Evolutionary conservation across 1,140 invertebrate genomes (phyloP).

Genomic region (Phymorhynchus buccinoides): DNA sequence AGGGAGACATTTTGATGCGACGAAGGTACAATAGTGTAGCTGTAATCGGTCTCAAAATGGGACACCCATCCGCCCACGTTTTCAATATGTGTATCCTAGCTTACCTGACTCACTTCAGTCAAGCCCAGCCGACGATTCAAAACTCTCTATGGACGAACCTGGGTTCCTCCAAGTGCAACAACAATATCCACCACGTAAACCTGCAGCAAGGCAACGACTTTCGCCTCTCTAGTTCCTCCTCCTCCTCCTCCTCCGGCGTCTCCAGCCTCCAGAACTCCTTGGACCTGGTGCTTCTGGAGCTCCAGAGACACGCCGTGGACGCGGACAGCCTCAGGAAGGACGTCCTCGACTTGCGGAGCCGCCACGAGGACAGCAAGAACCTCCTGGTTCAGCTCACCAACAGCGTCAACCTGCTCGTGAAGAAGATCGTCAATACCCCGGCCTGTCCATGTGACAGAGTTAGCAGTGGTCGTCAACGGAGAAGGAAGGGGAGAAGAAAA

Average conservation of each 20-base stretch:
- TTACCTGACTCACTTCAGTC: background rate
- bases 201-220: background rate
- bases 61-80: too few species aligned
- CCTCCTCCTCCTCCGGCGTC: background rate
- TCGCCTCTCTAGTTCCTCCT: background rate
- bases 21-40: too few species aligned
- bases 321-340: background rate
- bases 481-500: background rate
- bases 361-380: background rate
- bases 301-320: background rate
- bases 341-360: background rate
- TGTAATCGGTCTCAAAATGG: too few species aligned
- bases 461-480: background rate
- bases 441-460: background rate
- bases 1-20: too few species aligned
- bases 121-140: background rate
- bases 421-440: background rate
- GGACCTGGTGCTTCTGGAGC: slow-evolving; percentile 7
- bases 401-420: slow-evolving; percentile 3
- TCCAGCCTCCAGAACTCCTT: background rate
- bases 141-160: background rate
- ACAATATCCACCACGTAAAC: background rate
- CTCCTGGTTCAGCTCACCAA: slow-evolving; percentile 6
- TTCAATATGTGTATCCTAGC: too few species aligned
- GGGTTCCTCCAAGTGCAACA: background rate